Base-by-base conservation (phyloP, 2,113 vertebrate species). In the Columba livia region DNA sequence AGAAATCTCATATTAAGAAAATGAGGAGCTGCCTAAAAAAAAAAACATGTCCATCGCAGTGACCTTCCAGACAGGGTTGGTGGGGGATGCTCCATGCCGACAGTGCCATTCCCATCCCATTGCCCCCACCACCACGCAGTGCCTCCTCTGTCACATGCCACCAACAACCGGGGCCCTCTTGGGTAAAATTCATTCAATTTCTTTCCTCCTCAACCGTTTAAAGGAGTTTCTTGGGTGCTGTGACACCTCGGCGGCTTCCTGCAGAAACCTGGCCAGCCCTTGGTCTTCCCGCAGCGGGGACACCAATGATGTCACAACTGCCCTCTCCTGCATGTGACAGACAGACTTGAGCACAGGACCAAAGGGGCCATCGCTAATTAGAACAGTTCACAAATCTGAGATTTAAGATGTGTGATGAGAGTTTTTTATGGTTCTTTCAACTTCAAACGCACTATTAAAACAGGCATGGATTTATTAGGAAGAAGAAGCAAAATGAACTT, bases 71-170 rank as follows among this genome's bases (percentile, higher is more conserved):
- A 15, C 44, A 2, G 15, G 19, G 28, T 70, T 89, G 50, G 29
- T 0, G 4, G 14, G 15, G 32, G 20, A 1, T 54, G 19, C 40
- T 72, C 38, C 5, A 1, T 9, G 29, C 57, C 57, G 4, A 1
- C 9, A 1, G 56, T 38, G 61, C 25, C 8, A 3, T n/a, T 18
- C 25, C 50, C 9, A 18, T 64, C 53, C 44, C 85, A 31, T 34
- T 5, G 2, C 51, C 60, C 32, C 32, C 32, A 23, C 26, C 78
- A 54, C 29, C 2, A 1, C 32, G 44, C 9, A 18, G 44, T 19
- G 44, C 9, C 51, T 38, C 32, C 58, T 12, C 66, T 60, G 44
- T 36, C 42, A 53, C 10, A 0, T 12, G 21, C 26, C 81, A 5
- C 51, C 17, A 16, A 18, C 51, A n/a, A 38, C 36, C 2, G 0